These are phyloP conservation scores for Epiblema foenella DNA, from an alignment of 2,888 invertebrate species.

Conservation along the genomic window DNA sequence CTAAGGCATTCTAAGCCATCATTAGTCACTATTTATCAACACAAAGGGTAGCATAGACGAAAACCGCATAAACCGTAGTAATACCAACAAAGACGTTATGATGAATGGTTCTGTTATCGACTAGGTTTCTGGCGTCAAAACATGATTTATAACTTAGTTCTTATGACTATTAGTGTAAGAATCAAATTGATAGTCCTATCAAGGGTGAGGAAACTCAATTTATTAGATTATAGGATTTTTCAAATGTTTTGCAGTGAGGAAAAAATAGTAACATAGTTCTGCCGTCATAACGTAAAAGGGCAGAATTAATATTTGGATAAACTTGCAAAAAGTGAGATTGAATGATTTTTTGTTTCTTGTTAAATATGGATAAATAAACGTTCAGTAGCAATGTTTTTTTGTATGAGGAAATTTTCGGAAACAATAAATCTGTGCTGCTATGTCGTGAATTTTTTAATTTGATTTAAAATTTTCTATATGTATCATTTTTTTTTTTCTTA, in stretches of 20 bases:
- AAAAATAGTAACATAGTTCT: background rate
- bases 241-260: background rate
- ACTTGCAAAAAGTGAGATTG: too few species aligned
- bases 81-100: slow-evolving; percentile 33
- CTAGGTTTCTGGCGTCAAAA: slow-evolving; percentile 17
- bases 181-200: background rate
- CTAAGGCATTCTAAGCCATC: background rate
- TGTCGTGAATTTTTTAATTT: too few species aligned
- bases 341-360: too few species aligned
- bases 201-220: background rate
- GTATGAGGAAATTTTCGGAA: too few species aligned
- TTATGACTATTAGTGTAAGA: background rate
- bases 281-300: too few species aligned
- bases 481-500: too few species aligned
- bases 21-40: slow-evolving; percentile 1
- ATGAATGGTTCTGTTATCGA: slow-evolving; percentile 31
- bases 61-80: slow-evolving; percentile 25
- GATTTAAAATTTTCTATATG: too few species aligned
- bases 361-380: too few species aligned
- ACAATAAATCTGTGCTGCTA: too few species aligned
- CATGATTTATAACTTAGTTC: slow-evolving; percentile 35
- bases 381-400: too few species aligned
- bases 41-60: background rate
- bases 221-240: background rate
- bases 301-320: too few species aligned